Base-by-base conservation (phyloP, 2,113 vertebrate species). In the Eira barbara region DNA sequence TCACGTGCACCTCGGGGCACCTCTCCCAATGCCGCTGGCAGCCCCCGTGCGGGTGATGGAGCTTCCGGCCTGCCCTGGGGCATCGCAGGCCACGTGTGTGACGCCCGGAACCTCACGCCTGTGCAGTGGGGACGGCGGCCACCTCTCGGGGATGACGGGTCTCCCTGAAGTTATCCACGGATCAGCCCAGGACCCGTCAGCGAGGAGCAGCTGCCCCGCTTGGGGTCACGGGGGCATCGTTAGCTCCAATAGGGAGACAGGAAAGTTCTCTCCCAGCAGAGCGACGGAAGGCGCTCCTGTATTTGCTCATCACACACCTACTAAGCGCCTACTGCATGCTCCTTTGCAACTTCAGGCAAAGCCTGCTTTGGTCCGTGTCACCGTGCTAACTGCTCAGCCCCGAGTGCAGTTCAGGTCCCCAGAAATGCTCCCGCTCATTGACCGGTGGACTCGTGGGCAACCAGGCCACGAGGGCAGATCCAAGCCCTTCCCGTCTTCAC, bases 401-500 rank as follows among this genome's bases (percentile, higher is more conserved):
- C n/a, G 11, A 61, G 1, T 13, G 42, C 63, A 20, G 20, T 20
- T 39, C 2, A 31, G 59, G 85, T 82, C 96, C 89, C 67, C n/a
- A 23, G 91, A 45, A 95, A 95, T 20, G 94, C 92, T 95, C 69
- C 69, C 88, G 89, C 89, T 91, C 80, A 57, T 93, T 96, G 96
- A 57, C 76, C 39, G 34, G 91, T 0, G 7, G 95, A 90, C 73
- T 42, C 87, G 74, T 52, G 89, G 10, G 7, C 67, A 95, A 92
- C 49, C 97, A 87, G 79, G 80, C 95, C 89, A 82, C 65, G 12
- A 0, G 0, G 34, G 18, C 36, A 84, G 78, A 47, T 1, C 0
- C 95, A 84, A 34, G 88, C 21, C 57, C 7, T 5, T n/a, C 69
- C 90, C 67, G 69, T 78, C 94, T 96, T 97, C 98, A 97, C 98